These are phyloP conservation scores for Lycocerus yunnanus DNA, from an alignment of 2,888 invertebrate species.

Conservation along the genomic window DNA sequence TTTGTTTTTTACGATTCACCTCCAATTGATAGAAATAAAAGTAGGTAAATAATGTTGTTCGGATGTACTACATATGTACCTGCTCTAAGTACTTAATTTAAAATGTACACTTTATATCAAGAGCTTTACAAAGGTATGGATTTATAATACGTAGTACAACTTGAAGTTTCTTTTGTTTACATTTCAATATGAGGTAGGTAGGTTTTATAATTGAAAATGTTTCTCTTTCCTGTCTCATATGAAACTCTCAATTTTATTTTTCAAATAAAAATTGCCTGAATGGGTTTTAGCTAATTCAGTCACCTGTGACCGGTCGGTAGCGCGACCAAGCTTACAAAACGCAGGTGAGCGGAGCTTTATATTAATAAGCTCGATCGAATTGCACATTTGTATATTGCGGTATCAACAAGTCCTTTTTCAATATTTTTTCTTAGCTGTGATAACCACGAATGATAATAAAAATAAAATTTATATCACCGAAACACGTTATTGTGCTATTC, in stretches of 20 bases:
- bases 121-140: neutral
- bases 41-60: no score
- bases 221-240: neutral
- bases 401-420: neutral
- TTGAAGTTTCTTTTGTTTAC: neutral
- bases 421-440: neutral
- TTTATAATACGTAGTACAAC: no score
- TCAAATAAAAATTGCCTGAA: neutral
- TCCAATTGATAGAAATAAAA: neutral
- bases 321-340: neutral
- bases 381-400: neutral
- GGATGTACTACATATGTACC: no score
- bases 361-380: neutral
- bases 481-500: neutral
- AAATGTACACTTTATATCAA: no score
- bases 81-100: no score
- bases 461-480: neutral
- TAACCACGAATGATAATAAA: neutral
- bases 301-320: neutral
- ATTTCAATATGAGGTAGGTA: neutral
- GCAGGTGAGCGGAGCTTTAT: neutral
- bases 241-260: neutral
- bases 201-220: neutral
- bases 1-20: neutral
- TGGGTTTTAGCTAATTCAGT: no score